Conservation (phyloP, 2,888 invertebrate genomes). For the Drosophila nigritarsus region DNA sequence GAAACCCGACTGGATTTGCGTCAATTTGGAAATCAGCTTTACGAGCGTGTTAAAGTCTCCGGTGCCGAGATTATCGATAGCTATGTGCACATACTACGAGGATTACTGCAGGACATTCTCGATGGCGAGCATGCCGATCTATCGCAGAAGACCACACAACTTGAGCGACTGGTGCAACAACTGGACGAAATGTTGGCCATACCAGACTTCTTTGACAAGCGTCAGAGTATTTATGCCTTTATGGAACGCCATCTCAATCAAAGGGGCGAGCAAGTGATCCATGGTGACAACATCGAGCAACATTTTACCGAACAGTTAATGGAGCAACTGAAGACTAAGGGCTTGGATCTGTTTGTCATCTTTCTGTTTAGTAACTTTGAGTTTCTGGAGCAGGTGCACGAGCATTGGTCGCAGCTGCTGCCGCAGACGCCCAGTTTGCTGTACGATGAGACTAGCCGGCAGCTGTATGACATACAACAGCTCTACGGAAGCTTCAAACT, state of each 20-base stretch:
- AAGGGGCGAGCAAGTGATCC: conserved; percentile 61
- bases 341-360: conserved; percentile 76
- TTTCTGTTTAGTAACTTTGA: conserved; percentile 82
- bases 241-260: conserved; percentile 62
- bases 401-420: conserved; percentile 69
- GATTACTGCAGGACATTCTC: conserved; percentile 72
- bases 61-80: conserved; percentile 80
- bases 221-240: conserved; percentile 76
- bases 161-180: conserved; percentile 66
- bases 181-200: conserved; percentile 66
- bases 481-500: conserved; percentile 73
- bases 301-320: conserved; percentile 66
- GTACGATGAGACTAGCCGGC: conserved; percentile 54
- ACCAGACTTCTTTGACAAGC: conserved; percentile 76
- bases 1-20: conserved; percentile 42
- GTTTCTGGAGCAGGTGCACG: conserved; percentile 75
- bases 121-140: conserved; percentile 60
- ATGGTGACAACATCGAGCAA: conserved; percentile 36
- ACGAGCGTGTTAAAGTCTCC: conserved; percentile 64
- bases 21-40: conserved; percentile 69
- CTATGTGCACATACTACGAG: conserved; percentile 69
- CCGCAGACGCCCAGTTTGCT: conserved; percentile 52
- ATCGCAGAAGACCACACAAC: conserved; percentile 27
- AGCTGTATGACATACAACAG: conserved; percentile 66
- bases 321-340: conserved; percentile 69